Evolutionary conservation across 2,113 vertebrate species (phyloP).

Genomic region (Sorex fumeus): DNA sequence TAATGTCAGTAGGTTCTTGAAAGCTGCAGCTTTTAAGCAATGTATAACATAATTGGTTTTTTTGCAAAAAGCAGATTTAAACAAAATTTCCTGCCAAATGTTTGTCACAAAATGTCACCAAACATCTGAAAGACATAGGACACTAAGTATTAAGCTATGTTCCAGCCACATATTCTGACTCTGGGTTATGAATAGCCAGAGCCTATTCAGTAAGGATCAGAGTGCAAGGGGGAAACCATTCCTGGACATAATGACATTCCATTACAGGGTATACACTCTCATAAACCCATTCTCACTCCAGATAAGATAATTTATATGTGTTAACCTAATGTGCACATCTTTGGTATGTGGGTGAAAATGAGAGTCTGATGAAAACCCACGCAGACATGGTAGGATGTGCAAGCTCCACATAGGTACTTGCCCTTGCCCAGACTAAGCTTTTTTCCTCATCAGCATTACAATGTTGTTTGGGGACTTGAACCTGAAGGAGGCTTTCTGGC

Average conservation of each 20-base stretch:
- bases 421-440: background rate
- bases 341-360: background rate
- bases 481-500: conserved; percentile 31
- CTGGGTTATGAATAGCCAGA: no score
- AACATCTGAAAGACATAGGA: background rate
- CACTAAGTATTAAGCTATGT: background rate
- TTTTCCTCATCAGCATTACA: background rate
- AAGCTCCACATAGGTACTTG: background rate
- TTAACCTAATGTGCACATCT: background rate
- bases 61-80: background rate
- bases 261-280: background rate
- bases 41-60: background rate
- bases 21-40: background rate
- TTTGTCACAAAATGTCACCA: background rate
- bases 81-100: background rate
- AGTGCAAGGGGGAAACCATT: background rate
- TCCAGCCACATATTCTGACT: background rate
- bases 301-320: background rate
- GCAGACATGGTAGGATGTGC: background rate
- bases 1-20: background rate
- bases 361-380: background rate
- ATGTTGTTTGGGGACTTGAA: background rate
- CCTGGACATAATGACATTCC: background rate
- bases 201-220: no score
- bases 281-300: background rate